Evolutionary conservation across 1,140 invertebrate genomes (phyloP).

Genomic region (Semibalanus balanoides): DNA sequence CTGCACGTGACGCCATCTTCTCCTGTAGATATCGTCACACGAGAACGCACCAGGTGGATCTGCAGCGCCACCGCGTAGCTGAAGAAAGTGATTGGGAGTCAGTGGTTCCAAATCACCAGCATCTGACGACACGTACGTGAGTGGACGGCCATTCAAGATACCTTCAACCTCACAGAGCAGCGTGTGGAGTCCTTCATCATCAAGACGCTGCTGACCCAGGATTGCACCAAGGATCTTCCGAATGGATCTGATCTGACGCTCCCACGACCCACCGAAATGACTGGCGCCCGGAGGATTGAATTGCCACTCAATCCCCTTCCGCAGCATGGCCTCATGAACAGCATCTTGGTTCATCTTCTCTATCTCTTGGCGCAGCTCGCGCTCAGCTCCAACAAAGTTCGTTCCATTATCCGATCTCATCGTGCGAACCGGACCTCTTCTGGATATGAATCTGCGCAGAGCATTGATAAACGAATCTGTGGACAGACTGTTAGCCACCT

Average conservation of each 20-base stretch:
- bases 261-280: slow-evolving; percentile 22
- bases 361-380: slow-evolving; percentile 18
- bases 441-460: slow-evolving; percentile 23
- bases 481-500: slow-evolving; percentile 19
- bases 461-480: slow-evolving; percentile 23
- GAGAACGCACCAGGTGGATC: slow-evolving; percentile 9
- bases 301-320: slow-evolving; percentile 18
- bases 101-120: slow-evolving; percentile 12
- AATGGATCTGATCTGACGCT: slow-evolving; percentile 16
- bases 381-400: slow-evolving; percentile 23
- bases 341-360: slow-evolving; percentile 15
- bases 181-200: slow-evolving; percentile 15
- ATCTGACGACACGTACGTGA: slow-evolving; percentile 16
- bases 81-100: slow-evolving; percentile 13
- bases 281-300: slow-evolving; percentile 19
- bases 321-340: slow-evolving; percentile 9
- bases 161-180: slow-evolving; percentile 16
- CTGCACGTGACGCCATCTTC: slow-evolving; percentile 13
- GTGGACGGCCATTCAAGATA: slow-evolving; percentile 15
- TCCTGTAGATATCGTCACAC: slow-evolving; percentile 6
- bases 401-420: slow-evolving; percentile 26
- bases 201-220: slow-evolving; percentile 12
- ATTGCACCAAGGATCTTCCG: slow-evolving; percentile 12
- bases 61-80: slow-evolving; percentile 4
- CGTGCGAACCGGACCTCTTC: slow-evolving; percentile 20